Evolutionary conservation across 2,797 vertebrate genomes (phyloP).

Genomic region (Pangasius macronema): DNA sequence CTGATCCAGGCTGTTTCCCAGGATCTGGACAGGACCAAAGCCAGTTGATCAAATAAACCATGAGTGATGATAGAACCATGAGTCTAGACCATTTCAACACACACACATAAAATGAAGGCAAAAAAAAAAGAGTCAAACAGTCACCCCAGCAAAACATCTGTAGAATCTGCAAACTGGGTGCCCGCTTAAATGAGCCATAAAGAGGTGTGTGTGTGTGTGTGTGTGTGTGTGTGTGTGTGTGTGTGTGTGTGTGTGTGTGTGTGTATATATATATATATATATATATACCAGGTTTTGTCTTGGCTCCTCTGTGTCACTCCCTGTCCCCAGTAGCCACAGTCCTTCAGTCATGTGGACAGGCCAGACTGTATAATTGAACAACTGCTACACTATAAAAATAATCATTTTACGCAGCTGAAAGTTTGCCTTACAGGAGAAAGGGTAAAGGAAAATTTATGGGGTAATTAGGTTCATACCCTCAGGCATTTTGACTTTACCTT

Average conservation of each 20-base stretch:
- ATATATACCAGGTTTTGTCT: not conserved
- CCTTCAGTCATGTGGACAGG: slow-evolving; percentile 72
- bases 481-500: slow-evolving; percentile 36
- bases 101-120: slow-evolving; percentile 8
- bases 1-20: not conserved
- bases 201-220: slow-evolving; percentile 6
- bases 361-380: slow-evolving; percentile 80
- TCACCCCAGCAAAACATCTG: not conserved
- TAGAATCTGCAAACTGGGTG: slow-evolving; percentile 5
- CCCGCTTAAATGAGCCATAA: not conserved
- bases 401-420: slow-evolving; percentile 83
- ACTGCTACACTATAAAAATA: slow-evolving; percentile 83
- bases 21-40: slow-evolving; percentile 19
- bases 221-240: slow-evolving; percentile 8
- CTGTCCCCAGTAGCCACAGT: slow-evolving; percentile 39
- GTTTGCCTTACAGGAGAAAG: slow-evolving; percentile 65
- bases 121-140: not conserved
- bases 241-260: slow-evolving; percentile 16
- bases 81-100: slow-evolving; percentile 2
- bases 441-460: slow-evolving; percentile 75
- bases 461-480: slow-evolving; percentile 73
- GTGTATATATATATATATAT: not conserved
- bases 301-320: slow-evolving; percentile 10
- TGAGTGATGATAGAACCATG: not conserved
- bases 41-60: slow-evolving; percentile 11